Conservation (phyloP, 2,888 invertebrate species). For the Gortyna flavago region DNA sequence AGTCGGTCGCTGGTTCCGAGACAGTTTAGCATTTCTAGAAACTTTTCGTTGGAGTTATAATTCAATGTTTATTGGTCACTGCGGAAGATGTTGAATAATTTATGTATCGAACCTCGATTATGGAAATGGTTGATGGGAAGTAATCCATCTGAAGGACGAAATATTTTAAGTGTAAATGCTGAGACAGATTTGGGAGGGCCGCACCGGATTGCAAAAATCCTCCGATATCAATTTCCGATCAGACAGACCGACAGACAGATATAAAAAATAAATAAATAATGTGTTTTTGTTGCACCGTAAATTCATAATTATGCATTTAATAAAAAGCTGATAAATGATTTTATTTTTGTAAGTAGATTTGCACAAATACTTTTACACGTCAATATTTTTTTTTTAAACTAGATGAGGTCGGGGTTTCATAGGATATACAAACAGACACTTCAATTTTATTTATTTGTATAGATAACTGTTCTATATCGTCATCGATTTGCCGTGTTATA, state of each 20-base stretch:
- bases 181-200: too few relatives aligned
- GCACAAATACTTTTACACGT: too few relatives aligned
- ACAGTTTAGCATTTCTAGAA: conserved; percentile 55
- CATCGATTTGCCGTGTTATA: background rate
- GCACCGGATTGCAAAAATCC: too few relatives aligned
- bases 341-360: too few relatives aligned
- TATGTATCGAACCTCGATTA: conserved; percentile 29
- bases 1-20: conserved; percentile 34
- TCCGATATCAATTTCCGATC: background rate
- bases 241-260: too few relatives aligned
- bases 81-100: conserved; percentile 42
- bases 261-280: background rate
- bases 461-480: background rate
- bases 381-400: too few relatives aligned
- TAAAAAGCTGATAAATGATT: too few relatives aligned
- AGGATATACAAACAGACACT: background rate
- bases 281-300: too few relatives aligned
- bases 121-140: conserved; percentile 17
- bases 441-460: background rate
- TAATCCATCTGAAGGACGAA: background rate
- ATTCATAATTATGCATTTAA: too few relatives aligned
- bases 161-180: background rate
- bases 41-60: conserved; percentile 42
- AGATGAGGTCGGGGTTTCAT: too few relatives aligned
- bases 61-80: conserved; percentile 53